Base-by-base conservation (phyloP, 2,113 vertebrate genomes). In the Cacatua alba region DNA sequence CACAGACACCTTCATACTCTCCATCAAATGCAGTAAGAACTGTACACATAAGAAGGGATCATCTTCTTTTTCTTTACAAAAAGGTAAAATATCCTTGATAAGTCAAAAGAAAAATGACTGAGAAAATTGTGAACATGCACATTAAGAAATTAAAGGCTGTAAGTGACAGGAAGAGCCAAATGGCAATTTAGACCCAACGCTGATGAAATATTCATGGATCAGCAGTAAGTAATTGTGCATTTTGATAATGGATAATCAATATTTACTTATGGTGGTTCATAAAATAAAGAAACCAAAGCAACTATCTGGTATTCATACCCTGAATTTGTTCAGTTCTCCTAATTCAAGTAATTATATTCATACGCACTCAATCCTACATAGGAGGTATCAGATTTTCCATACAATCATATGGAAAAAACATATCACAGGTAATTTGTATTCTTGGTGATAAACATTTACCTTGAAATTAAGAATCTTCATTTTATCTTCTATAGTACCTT, bases 1-100 rank as follows among this genome's bases (percentile, higher is more conserved):
- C 71, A 95, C 82, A 96, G 69, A 96, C 83, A 89, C 81, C 80
- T 94, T 83, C 92, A 92, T 88, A 89, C 46, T 19, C 78, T 41
- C 72, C 41, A 90, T 39, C 53, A 78, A 60, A 65, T 21, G 24
- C 69, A 53, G 7, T 16, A 44, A 31, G 53, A 75, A 78, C 44
- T 29, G 41, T 19, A 86, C 70, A 91, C n/a, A 28, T 18, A 62
- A 9, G 24, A 92, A 70, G 17, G 4, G 11, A 93, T 92, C 39
- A 60, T 39, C 60, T 65, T 52, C 46, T 44, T 62, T 81, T 60
- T 28, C 86, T 86, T 84, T 46, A 57, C 24, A 24, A 24, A 69
- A 37, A 72, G 16, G 68, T 64, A 72, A 91, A 84, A 68, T 44
- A 64, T 20, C 81, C 48, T 39, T 52, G 35, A 72, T 86, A 92